Percentiles rank a stretch among this genome's conserved stretches.
phyloP scores from a whole-genome alignment of 2,888 invertebrate species.

The Drosophila merina region DNA sequence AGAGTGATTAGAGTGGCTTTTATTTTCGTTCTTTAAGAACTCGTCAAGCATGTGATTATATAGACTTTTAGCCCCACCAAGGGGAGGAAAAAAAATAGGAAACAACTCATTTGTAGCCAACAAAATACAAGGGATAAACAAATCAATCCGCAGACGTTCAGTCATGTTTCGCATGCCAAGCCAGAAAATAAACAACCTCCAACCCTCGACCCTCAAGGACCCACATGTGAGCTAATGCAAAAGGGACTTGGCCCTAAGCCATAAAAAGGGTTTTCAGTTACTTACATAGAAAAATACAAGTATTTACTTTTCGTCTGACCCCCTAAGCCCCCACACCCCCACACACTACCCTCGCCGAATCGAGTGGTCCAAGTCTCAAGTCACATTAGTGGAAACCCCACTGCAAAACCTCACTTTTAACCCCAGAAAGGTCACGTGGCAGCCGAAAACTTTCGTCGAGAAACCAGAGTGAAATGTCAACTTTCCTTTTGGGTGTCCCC shows the following conservation, averaged over 20 bases:
- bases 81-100: neutral
- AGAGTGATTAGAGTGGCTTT: conserved; percentile 31
- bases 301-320: conserved; percentile 60
- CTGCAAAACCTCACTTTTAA: conserved; percentile 29
- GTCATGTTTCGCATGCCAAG: conserved; percentile 42
- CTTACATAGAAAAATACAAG: conserved; percentile 57
- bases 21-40: conserved; percentile 6
- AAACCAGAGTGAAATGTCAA: conserved; percentile 58
- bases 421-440: conserved; percentile 56
- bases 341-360: neutral
- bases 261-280: conserved; percentile 58
- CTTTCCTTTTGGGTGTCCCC: conserved; percentile 25
- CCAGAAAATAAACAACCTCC: conserved; percentile 22
- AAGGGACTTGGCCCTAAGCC: conserved; percentile 64
- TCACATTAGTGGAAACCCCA: conserved; percentile 63
- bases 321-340: conserved; percentile 5
- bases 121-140: conserved; percentile 51
- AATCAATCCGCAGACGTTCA: conserved; percentile 65
- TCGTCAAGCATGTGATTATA: conserved; percentile 32
- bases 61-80: neutral
- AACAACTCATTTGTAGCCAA: conserved; percentile 54
- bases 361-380: conserved; percentile 45
- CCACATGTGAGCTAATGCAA: conserved; percentile 57
- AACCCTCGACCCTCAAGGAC: neutral
- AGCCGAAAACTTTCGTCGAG: conserved; percentile 18